These are phyloP conservation scores for Nyctibius grandis DNA, from an alignment of 2,797 vertebrate genomes.

Conservation along the genomic window DNA sequence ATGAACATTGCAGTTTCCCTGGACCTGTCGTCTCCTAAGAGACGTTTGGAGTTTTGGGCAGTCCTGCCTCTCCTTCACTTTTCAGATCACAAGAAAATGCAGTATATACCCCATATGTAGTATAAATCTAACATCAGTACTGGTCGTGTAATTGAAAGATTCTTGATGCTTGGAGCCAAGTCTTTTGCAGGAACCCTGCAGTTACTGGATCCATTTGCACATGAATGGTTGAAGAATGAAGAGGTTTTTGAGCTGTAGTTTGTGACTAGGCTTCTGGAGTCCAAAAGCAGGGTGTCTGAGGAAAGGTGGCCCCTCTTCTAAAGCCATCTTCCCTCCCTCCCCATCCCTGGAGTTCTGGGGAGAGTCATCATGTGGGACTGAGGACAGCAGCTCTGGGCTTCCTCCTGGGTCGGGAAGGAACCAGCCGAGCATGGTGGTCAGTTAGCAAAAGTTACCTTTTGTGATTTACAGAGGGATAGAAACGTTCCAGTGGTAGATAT, in stretches of 20 bases:
- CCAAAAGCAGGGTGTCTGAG: neutral
- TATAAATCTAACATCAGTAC: neutral
- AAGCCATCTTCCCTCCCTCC: fast-evolving
- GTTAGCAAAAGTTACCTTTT: neutral
- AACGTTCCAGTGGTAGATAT: neutral
- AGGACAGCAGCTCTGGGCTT: neutral
- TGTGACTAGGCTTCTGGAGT: neutral
- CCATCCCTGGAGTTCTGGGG: neutral
- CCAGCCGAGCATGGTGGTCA: neutral
- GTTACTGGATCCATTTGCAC: neutral
- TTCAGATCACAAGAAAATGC: neutral
- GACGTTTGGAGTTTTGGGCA: neutral
- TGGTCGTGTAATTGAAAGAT: neutral
- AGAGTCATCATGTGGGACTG: neutral
- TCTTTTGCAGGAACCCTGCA: neutral
- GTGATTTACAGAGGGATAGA: neutral
- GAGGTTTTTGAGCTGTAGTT: neutral
- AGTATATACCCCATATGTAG: too few species aligned
- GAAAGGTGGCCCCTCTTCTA: neutral
- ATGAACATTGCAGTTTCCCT: neutral
- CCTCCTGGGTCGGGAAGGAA: neutral
- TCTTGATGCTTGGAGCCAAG: neutral
- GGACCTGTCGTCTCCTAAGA: neutral
- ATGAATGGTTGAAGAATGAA: neutral
- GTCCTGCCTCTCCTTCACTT: neutral